These are phyloP conservation scores for Odontocolon sp. DNA, from an alignment of 2,888 invertebrate species.

Conservation along the genomic window DNA sequence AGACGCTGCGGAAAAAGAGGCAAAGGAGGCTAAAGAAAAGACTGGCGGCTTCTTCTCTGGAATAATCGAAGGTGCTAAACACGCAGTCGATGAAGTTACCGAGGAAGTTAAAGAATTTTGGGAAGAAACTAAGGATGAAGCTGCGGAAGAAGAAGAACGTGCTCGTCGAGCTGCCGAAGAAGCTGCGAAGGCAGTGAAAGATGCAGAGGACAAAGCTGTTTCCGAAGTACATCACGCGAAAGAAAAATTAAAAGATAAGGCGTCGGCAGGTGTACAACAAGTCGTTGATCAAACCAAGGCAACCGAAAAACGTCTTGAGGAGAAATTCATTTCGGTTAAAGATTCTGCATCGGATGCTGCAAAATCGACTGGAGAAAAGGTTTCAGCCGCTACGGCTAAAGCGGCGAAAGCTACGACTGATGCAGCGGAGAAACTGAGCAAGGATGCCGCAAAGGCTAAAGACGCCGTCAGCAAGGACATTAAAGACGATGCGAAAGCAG, in stretches of 20 bases:
- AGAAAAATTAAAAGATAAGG: slow-evolving; percentile 49
- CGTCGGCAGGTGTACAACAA: slow-evolving; percentile 20
- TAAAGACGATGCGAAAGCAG: slow-evolving; percentile 56
- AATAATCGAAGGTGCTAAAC: slow-evolving; percentile 72
- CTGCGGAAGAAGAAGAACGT: slow-evolving; percentile 58
- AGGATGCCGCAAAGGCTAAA: slow-evolving; percentile 41
- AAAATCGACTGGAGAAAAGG: slow-evolving; percentile 79
- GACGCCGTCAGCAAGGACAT: slow-evolving; percentile 60
- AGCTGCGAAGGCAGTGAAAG: slow-evolving; percentile 33
- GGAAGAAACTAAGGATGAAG: slow-evolving; percentile 62
- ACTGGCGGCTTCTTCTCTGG: slow-evolving; percentile 64
- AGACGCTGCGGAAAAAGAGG: slow-evolving; percentile 42
- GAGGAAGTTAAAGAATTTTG: slow-evolving; percentile 60
- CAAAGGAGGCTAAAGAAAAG: slow-evolving; percentile 62
- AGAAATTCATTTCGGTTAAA: slow-evolving; percentile 81
- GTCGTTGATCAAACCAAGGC: slow-evolving; percentile 81
- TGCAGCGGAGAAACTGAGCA: slow-evolving; percentile 38
- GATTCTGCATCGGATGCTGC: slow-evolving; percentile 78
- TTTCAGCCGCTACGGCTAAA: slow-evolving; percentile 82
- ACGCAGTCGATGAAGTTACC: slow-evolving; percentile 66
- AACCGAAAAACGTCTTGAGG: slow-evolving; percentile 73
- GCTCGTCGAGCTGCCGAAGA: slow-evolving; percentile 55
- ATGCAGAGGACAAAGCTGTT: slow-evolving; percentile 69
- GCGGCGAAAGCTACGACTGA: slow-evolving; percentile 80
- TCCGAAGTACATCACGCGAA: slow-evolving; percentile 41